These are phyloP conservation scores for Sussaba pulchella DNA, from an alignment of 2,888 invertebrate genomes.

Conservation along the genomic window DNA sequence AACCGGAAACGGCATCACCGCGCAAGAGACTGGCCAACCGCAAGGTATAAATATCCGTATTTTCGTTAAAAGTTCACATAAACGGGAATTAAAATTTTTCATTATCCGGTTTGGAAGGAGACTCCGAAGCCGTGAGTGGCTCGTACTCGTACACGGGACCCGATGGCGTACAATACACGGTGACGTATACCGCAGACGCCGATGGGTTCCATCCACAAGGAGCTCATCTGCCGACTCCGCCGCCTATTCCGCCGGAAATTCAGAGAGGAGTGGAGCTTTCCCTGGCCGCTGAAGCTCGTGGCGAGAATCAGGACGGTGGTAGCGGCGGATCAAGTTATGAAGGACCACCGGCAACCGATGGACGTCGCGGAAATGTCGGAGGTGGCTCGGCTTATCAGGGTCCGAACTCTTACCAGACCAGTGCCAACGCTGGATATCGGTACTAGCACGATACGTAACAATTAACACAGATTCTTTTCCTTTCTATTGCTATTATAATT, in stretches of 20 bases:
- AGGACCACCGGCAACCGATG: background rate
- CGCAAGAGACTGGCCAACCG: constrained; percentile 78
- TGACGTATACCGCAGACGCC: constrained; percentile 80
- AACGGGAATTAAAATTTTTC: no score
- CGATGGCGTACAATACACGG: constrained; percentile 78
- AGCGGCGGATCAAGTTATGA: constrained; percentile 63
- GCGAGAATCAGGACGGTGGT: constrained; percentile 80
- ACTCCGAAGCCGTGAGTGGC: constrained; percentile 78
- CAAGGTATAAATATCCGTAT: constrained; percentile 73
- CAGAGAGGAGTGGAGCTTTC: constrained; percentile 79
- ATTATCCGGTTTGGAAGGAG: constrained; percentile 70
- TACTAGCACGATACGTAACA: constrained; percentile 71
- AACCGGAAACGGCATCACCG: constrained; percentile 80
- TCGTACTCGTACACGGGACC: constrained; percentile 81
- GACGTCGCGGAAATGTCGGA: constrained; percentile 58
- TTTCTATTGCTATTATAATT: constrained; percentile 14
- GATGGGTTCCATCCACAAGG: constrained; percentile 79
- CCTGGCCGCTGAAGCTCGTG: constrained; percentile 80
- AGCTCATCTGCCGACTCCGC: constrained; percentile 80
- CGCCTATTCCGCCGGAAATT: constrained; percentile 81
- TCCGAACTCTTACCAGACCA: constrained; percentile 77
- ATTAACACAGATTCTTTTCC: constrained; percentile 52
- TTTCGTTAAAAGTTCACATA: no score
- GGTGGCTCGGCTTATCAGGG: constrained; percentile 75
- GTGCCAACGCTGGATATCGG: constrained; percentile 73